Conservation (phyloP, 2,888 invertebrate species). For the Phengaris alcon region DNA sequence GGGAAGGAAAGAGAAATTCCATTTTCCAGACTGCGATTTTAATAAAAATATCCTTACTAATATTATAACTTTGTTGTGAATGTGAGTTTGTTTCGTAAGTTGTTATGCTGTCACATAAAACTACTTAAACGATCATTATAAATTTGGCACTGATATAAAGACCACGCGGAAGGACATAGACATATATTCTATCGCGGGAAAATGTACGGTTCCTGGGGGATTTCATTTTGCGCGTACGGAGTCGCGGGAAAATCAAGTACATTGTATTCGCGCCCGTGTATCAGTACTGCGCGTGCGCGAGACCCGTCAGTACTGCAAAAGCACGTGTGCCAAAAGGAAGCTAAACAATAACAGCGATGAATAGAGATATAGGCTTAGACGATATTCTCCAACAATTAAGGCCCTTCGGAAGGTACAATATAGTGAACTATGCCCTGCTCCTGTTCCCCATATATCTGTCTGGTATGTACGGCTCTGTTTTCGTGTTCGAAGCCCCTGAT, state of each 20-base stretch:
- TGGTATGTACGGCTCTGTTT: slow-evolving; percentile 68
- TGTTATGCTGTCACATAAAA: too few relatives aligned
- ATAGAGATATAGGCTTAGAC: slow-evolving; percentile 53
- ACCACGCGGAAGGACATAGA: too few relatives aligned
- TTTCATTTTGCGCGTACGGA: too few relatives aligned
- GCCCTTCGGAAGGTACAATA: slow-evolving; percentile 65
- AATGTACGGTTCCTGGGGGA: too few relatives aligned
- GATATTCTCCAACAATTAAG: slow-evolving; percentile 60
- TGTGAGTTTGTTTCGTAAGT: too few relatives aligned
- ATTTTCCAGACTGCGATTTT: neutral
- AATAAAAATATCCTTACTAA: neutral
- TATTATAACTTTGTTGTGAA: too few relatives aligned
- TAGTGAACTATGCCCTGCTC: slow-evolving; percentile 65
- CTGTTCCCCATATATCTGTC: slow-evolving; percentile 68
- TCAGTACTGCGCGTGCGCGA: neutral
- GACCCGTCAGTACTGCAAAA: neutral
- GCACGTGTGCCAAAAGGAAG: slow-evolving; percentile 4
- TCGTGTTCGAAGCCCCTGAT: slow-evolving; percentile 68
- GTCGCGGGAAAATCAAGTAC: neutral
- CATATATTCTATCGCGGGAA: too few relatives aligned
- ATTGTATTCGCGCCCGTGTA: neutral
- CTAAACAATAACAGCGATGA: slow-evolving; percentile 47
- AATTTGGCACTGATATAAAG: too few relatives aligned
- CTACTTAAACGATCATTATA: too few relatives aligned
- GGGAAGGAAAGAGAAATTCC: neutral